Percentiles rank a stretch among this genome's conserved stretches.
phyloP scores from a whole-genome alignment of 2,113 vertebrate species.

The Myotis yumanensis region DNA sequence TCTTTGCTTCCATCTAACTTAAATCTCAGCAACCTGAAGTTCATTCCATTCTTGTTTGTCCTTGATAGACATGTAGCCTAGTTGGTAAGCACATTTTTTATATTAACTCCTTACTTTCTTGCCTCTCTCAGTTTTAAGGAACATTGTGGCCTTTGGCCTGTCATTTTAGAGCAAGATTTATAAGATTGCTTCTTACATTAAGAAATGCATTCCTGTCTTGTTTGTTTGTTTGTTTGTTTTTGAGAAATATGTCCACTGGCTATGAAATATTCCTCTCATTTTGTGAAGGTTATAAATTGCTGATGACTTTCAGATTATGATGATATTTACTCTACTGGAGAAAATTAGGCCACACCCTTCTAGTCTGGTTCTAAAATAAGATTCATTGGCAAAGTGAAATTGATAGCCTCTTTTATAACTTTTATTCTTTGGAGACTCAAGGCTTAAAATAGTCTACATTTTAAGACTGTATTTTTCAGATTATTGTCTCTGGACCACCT shows the following conservation, averaged over 20 bases:
- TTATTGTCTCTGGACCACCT: constrained; percentile 33
- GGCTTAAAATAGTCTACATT: constrained; percentile 58
- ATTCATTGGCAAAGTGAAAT: constrained; percentile 51
- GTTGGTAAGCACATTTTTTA: neutral
- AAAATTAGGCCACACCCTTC: constrained; percentile 62
- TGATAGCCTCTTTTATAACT: constrained; percentile 48
- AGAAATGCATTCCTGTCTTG: neutral
- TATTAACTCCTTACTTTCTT: neutral
- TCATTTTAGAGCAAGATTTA: neutral
- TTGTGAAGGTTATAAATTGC: constrained; percentile 57
- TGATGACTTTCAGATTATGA: constrained; percentile 45
- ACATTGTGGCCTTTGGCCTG: neutral
- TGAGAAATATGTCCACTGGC: neutral
- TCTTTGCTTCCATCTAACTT: neutral
- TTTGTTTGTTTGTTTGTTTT: neutral
- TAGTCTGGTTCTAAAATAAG: constrained; percentile 59
- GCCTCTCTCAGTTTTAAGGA: neutral
- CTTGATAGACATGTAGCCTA: neutral
- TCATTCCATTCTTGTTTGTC: neutral
- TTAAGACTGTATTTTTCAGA: constrained; percentile 36
- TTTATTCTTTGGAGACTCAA: constrained; percentile 35
- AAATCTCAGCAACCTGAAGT: neutral
- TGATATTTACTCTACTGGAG: constrained; percentile 48
- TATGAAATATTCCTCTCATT: constrained; percentile 1
- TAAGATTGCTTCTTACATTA: neutral